Base-by-base conservation (phyloP, 2,797 vertebrate species). In the Sebastes ruberrimus region DNA sequence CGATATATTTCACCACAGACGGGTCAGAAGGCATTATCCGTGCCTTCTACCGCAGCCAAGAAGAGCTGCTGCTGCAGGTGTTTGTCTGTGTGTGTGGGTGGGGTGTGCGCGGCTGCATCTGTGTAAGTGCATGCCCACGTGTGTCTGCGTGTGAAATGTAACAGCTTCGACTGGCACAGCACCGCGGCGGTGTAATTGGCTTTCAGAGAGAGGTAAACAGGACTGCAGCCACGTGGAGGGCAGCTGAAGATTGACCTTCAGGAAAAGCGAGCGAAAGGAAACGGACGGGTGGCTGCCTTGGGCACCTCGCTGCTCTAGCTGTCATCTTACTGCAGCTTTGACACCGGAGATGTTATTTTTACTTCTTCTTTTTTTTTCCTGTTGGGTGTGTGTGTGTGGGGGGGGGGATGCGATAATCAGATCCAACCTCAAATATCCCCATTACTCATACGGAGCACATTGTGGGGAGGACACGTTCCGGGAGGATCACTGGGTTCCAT, bases 171-270 rank as follows among this genome's bases (percentile, higher is more conserved):
- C 80, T 90, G 80, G 89, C 92, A 77, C 78, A 28, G 71, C 75
- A 22, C 78, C 61, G 89, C 88, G 59, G 89, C 88, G 71, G 81
- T 94, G 80, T 95, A 96, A 96, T 94, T 96, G 93, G 89, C 87
- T 93, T 94, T 95, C 80, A 91, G 79, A 94, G 94, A 80, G 95
- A 96, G 92, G 91, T 92, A 95, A 96, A 95, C 82, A 93, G 80
- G 89, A 86, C 93, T 35, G 59, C 77, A 86, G 92, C 90, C 81
- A 88, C 80, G 88, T 85, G 89, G 87, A 88, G 92, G 86, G 82
- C 88, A 86, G 86, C 86, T 88, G 85, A 85, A 86, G 93, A 88
- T 83, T 96, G 96, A 96, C 95, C 96, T 96, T 96, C 93, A 89
- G 86, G 91, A 78, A 60, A 74, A 75, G 81, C 13, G 49, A 81